These are phyloP conservation scores for Drosophila vallismaia DNA, from an alignment of 2,888 invertebrate species.

Conservation along the genomic window DNA sequence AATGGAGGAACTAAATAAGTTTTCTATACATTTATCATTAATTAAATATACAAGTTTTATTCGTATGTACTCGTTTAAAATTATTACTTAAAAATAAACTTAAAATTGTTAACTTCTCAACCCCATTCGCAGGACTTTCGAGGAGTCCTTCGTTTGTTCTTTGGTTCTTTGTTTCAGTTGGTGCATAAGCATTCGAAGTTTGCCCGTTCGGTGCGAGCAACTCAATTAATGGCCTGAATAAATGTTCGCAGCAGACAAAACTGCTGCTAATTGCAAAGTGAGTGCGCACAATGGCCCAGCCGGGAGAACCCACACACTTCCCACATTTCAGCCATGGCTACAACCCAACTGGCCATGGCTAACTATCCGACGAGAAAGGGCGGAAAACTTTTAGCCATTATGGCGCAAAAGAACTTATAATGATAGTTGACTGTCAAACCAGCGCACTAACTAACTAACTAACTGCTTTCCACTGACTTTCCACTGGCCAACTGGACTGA, in stretches of 20 bases:
- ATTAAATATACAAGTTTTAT: too few relatives aligned
- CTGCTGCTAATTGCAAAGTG: conserved; percentile 77
- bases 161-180: conserved; percentile 23
- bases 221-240: conserved; percentile 77
- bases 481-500: conserved; percentile 9
- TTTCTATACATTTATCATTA: too few relatives aligned
- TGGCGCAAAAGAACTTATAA: conserved; percentile 80
- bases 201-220: conserved; percentile 53
- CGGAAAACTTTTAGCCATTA: conserved; percentile 79
- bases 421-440: conserved; percentile 78
- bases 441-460: conserved; percentile 48
- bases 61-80: not conserved
- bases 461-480: conserved; percentile 66
- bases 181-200: conserved; percentile 22
- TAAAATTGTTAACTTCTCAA: conserved; percentile 23
- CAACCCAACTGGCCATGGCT: conserved; percentile 18
- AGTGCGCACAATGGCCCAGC: conserved; percentile 49
- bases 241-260: conserved; percentile 75
- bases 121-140: conserved; percentile 37
- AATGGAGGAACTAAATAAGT: not conserved
- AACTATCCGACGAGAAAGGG: conserved; percentile 1
- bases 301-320: conserved; percentile 35
- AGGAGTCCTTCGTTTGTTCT: conserved; percentile 12
- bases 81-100: conserved; percentile 6
- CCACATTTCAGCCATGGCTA: conserved; percentile 3